These are phyloP conservation scores for Pseudomyrmex dendroicus DNA, from an alignment of 1,140 invertebrate species.

Conservation along the genomic window DNA sequence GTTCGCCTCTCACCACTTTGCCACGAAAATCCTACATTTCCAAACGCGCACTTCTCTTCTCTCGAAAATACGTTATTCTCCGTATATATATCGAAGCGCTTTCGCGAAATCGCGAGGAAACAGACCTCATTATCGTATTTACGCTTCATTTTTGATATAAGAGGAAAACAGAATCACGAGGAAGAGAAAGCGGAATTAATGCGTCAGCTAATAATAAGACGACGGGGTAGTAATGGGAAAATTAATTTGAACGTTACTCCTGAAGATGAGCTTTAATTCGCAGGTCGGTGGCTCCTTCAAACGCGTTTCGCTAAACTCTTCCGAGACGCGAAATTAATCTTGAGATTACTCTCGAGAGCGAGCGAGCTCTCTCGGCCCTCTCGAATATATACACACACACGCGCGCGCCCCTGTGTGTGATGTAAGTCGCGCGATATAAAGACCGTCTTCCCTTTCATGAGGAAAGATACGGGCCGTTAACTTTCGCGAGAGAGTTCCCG, in stretches of 20 bases:
- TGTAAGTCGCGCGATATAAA: slow-evolving; percentile 16
- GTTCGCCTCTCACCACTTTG: slow-evolving; percentile 16
- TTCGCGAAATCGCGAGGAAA: neutral
- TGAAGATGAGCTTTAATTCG: slow-evolving; percentile 38
- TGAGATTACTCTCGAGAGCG: slow-evolving; percentile 30
- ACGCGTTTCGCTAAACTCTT: slow-evolving; percentile 38
- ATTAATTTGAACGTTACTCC: slow-evolving; percentile 52
- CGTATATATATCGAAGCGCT: neutral
- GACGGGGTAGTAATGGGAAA: slow-evolving; percentile 5
- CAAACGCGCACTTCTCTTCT: neutral
- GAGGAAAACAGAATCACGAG: neutral
- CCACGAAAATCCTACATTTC: slow-evolving; percentile 55
- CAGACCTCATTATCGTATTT: neutral
- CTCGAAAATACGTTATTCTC: neutral
- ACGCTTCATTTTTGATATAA: neutral
- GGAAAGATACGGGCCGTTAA: neutral
- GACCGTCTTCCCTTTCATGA: slow-evolving; percentile 13
- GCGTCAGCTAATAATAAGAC: neutral
- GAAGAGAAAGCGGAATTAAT: neutral
- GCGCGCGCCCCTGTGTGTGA: neutral
- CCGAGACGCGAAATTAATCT: slow-evolving; percentile 69
- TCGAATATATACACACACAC: neutral
- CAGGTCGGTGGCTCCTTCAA: slow-evolving; percentile 22
- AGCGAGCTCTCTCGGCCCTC: no score
- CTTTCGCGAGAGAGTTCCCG: neutral